Evolutionary conservation across 2,797 vertebrate species (phyloP), one percentile per base, ranked within the genome.

Genomic region (Acanthurus leucopareius): DNA sequence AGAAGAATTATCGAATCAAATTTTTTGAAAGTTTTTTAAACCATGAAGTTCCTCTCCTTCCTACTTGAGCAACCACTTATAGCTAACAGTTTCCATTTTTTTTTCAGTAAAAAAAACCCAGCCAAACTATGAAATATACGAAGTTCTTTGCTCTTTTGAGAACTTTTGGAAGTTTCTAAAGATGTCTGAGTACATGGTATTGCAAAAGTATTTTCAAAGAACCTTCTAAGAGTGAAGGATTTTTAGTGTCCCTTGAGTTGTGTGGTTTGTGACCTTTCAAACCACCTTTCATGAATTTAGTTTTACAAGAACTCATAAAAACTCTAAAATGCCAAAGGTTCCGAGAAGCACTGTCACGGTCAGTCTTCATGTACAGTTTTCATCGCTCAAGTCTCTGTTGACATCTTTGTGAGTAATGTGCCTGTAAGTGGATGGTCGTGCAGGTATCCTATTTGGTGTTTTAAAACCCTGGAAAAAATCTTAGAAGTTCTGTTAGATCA

Each of bases 371-470:
- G 3, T 7, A 38, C 19, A 0, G 20, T 11, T 45, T 32, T 48
- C 7, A 11, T 15, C 11, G 13, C 20, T 11, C 11, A 9, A 19
- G 25, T 4, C n/a, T 19, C n/a, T 42, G 44, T 10, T 20, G n/a
- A 25, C 15, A 38, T 38, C 42, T 8, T 32, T 71, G 54, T 48
- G 0, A 42, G 38, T 40, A 25, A 48, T 35, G 38, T 64, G 38
- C 13, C 15, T 53, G 59, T 47, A 51, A 45, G 56, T 10, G 5
- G 35, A 42, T 2, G 19, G 35, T 63, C 73, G 44, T 32, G 45
- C 69, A 49, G 13, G 16, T 35, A 7, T 15, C 25, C 53, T 52
- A 20, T 19, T 16, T 32, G 48, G 56, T 74, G 61, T 69, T 60
- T n/a, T 64, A 66, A 44, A 40, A 45, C 14, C 49, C 44, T 1